Percentiles rank a stretch among this genome's conserved stretches.
Evolutionary conservation across 2,113 vertebrate species (phyloP).

Genomic region (Sinosuthora webbiana): DNA sequence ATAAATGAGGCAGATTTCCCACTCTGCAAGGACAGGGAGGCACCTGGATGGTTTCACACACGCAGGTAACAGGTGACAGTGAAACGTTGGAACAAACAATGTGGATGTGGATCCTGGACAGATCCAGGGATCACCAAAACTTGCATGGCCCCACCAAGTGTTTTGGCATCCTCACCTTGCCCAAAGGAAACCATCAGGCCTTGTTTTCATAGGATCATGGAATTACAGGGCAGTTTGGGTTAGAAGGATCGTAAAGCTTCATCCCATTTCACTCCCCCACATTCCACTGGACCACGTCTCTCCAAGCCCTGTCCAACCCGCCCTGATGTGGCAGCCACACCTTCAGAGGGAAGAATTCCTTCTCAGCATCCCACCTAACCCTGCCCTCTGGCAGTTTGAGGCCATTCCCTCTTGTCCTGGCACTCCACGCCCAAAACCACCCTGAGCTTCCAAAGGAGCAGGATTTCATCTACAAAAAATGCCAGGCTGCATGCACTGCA

Average conservation of each 20-base stretch:
- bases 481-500: background rate
- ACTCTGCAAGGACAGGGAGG: background rate
- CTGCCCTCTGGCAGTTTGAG: too few relatives aligned
- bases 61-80: rapidly evolving
- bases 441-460: background rate
- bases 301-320: background rate
- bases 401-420: background rate
- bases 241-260: background rate
- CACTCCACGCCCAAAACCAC: background rate
- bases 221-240: background rate
- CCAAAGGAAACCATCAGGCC: background rate
- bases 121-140: background rate
- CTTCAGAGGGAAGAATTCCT: background rate
- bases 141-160: rapidly evolving
- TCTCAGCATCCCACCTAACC: background rate
- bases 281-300: background rate
- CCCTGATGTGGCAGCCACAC: background rate
- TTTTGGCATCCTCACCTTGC: background rate
- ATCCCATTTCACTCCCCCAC: rapidly evolving
- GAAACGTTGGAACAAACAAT: background rate
- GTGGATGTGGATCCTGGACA: background rate
- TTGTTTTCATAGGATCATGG: rapidly evolving
- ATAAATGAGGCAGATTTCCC: background rate
- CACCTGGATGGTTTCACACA: background rate
- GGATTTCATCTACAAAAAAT: background rate